Conservation (phyloP, 2,113 vertebrate genomes). For the Gila orcuttii region DNA sequence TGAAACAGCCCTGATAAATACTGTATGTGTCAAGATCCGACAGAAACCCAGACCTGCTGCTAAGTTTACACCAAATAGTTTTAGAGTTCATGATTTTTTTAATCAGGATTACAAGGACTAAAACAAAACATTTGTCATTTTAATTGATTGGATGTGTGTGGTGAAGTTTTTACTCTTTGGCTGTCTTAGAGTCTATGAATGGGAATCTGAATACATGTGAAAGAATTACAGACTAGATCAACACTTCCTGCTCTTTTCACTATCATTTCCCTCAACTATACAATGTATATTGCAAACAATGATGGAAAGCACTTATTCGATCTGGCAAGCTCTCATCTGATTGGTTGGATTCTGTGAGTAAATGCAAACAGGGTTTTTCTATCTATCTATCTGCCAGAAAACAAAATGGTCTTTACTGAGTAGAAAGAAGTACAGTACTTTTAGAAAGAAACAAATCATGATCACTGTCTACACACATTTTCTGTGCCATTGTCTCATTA, state of each 20-base stretch:
- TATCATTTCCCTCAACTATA: not conserved
- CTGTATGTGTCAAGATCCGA: not conserved
- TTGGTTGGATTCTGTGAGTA: not conserved
- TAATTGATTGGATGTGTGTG: not conserved
- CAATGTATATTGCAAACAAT: not conserved
- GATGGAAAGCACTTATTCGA: not conserved
- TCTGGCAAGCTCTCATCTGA: not conserved
- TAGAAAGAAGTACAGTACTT: not conserved
- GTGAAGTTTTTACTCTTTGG: not conserved
- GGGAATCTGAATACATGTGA: not conserved
- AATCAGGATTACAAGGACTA: not conserved
- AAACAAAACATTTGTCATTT: not conserved
- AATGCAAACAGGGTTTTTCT: not conserved
- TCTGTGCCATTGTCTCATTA: not conserved
- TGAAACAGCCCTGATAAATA: not conserved
- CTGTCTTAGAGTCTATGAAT: not conserved
- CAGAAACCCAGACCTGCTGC: not conserved
- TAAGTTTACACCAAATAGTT: not conserved
- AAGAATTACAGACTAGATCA: not conserved
- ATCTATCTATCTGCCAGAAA: not conserved
- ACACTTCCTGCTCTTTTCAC: not conserved
- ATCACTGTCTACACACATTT: not conserved
- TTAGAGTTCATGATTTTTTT: not conserved
- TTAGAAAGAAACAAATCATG: not conserved
- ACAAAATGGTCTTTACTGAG: not conserved